phyloP scores from a whole-genome alignment of 2,797 vertebrate genomes.

The Furcifer pardalis region DNA sequence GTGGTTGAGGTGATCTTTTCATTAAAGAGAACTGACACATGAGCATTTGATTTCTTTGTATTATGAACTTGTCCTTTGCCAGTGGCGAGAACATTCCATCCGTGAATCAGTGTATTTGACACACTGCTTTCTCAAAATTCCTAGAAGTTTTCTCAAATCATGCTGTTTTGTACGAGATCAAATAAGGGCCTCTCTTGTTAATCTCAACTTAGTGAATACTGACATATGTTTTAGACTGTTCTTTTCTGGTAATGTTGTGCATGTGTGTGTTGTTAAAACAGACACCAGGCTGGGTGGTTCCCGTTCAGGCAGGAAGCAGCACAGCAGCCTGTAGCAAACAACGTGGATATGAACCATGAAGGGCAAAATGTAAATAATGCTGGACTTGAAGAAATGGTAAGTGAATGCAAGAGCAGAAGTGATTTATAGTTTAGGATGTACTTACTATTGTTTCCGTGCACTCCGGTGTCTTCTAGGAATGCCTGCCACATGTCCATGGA shows the following conservation, averaged over 20 bases:
- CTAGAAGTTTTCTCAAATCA: neutral
- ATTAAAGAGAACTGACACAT: neutral
- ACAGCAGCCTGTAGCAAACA: slow-evolving; percentile 79
- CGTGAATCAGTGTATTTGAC: neutral
- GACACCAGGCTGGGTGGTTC: slow-evolving; percentile 95
- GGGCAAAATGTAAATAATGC: slow-evolving; percentile 81
- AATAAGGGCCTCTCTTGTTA: neutral
- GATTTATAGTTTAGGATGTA: neutral
- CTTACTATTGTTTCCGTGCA: neutral
- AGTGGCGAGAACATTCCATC: neutral
- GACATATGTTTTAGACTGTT: neutral
- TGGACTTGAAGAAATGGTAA: slow-evolving; percentile 92
- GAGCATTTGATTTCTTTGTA: neutral
- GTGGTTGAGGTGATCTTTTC: neutral
- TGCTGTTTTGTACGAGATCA: neutral
- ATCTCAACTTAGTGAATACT: neutral
- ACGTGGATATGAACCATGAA: slow-evolving; percentile 80
- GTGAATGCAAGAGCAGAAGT: slow-evolving; percentile 39
- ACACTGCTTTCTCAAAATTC: neutral
- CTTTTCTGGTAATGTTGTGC: slow-evolving; percentile 15
- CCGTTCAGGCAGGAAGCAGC: slow-evolving; percentile 91
- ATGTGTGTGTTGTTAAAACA: slow-evolving; percentile 69
- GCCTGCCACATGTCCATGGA: no score
- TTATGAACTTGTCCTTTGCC: neutral
- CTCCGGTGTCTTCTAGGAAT: no score